Percentiles rank a stretch among this genome's conserved stretches.
Evolutionary conservation across 2,797 vertebrate genomes (phyloP).

Genomic region (Gymnoscopelus braueri): DNA sequence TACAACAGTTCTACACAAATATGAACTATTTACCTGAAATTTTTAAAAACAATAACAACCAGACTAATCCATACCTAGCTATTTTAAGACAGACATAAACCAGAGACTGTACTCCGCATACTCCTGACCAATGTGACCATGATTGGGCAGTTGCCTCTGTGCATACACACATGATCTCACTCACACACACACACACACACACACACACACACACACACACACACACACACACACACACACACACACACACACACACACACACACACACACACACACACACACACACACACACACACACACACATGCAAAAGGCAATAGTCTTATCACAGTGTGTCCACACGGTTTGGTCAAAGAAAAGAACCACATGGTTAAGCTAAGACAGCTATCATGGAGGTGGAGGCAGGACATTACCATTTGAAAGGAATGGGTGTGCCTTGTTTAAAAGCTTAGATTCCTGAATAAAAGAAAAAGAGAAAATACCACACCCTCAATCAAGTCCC

Average conservation of each 20-base stretch:
- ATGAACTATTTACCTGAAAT: not conserved
- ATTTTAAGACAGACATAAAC: too few relatives aligned
- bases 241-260: not conserved
- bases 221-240: too few relatives aligned
- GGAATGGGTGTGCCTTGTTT: not conserved
- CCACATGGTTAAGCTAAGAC: not conserved
- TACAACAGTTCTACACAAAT: not conserved
- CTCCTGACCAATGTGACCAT: too few relatives aligned
- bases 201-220: too few relatives aligned
- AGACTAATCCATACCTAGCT: too few relatives aligned
- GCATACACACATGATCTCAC: too few relatives aligned
- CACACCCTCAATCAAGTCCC: too few relatives aligned
- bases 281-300: not conserved
- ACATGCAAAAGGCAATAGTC: not conserved
- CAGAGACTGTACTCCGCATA: too few relatives aligned
- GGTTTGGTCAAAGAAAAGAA: not conserved
- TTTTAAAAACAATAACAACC: not conserved
- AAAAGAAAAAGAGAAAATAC: slow-evolving; percentile 3
- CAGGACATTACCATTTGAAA: not conserved
- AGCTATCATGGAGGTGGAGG: not conserved
- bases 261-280: not conserved
- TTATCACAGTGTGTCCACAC: too few relatives aligned
- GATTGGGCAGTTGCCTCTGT: too few relatives aligned
- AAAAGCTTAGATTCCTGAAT: not conserved
- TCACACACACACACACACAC: too few relatives aligned